Evolutionary conservation across 1,140 invertebrate species (phyloP).

Genomic region (Leptoteleia sp.): DNA sequence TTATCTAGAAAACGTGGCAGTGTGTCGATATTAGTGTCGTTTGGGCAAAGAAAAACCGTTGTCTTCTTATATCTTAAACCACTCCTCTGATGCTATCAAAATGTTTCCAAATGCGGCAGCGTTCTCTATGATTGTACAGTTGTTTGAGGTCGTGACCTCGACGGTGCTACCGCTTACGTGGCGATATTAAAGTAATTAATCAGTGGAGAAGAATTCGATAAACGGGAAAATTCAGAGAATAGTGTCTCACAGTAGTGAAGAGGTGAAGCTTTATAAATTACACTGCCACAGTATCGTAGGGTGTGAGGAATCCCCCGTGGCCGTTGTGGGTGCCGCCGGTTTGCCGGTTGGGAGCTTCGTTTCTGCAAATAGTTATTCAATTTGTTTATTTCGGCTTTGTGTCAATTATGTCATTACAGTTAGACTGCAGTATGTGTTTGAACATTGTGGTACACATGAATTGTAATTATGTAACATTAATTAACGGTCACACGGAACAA

Average conservation of each 20-base stretch:
- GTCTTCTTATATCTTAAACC: slow-evolving; percentile 15
- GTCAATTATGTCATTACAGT: neutral
- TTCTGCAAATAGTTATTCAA: slow-evolving; percentile 83
- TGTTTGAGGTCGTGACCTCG: slow-evolving; percentile 1
- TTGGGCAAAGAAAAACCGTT: slow-evolving; percentile 41
- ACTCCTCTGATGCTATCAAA: slow-evolving; percentile 1
- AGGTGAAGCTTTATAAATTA: slow-evolving; percentile 88
- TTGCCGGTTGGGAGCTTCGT: slow-evolving; percentile 89
- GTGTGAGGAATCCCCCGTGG: slow-evolving; percentile 92
- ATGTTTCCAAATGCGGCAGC: slow-evolving; percentile 16
- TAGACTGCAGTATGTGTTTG: slow-evolving; percentile 46
- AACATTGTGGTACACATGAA: neutral
- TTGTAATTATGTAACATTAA: neutral
- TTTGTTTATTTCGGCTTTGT: slow-evolving; percentile 1
- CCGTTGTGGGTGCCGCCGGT: slow-evolving; percentile 84
- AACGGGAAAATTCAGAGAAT: slow-evolving; percentile 50
- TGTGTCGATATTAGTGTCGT: slow-evolving; percentile 40
- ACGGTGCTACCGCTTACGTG: slow-evolving; percentile 26
- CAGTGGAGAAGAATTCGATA: slow-evolving; percentile 53
- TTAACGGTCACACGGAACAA: slow-evolving; percentile 3
- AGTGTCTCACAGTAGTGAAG: slow-evolving; percentile 55
- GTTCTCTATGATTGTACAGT: slow-evolving; percentile 6
- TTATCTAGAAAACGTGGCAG: slow-evolving; percentile 67
- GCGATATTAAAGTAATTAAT: slow-evolving; percentile 42
- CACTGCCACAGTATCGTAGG: slow-evolving; percentile 98